Percentiles rank a stretch among this genome's conserved stretches.
These are phyloP conservation scores for Napeogenes inachia DNA, from an alignment of 2,888 invertebrate species.

Conservation along the genomic window DNA sequence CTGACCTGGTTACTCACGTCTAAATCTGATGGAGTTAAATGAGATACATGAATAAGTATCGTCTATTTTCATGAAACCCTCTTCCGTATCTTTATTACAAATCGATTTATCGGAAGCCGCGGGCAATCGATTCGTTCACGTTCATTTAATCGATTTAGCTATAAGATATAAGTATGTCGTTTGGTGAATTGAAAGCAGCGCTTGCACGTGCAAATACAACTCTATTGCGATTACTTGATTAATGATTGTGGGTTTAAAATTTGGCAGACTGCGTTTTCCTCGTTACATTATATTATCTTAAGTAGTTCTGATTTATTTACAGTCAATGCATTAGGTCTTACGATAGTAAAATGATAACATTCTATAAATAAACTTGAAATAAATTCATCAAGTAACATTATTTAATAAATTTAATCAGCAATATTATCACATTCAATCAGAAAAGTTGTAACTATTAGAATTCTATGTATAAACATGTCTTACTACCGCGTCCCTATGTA, in stretches of 20 bases:
- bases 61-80: conserved; percentile 22
- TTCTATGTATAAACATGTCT: too few species aligned
- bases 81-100: conserved; percentile 43
- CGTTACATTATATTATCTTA: too few species aligned
- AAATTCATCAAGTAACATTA: too few species aligned
- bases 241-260: conserved; percentile 1
- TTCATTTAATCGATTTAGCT: conserved; percentile 35
- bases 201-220: conserved; percentile 9
- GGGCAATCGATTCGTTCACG: conserved; percentile 43
- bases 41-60: conserved; percentile 24
- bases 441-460: too few species aligned
- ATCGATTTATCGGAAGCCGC: conserved; percentile 51
- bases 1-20: conserved; percentile 16
- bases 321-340: too few species aligned
- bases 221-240: conserved; percentile 4
- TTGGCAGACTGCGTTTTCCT: neutral
- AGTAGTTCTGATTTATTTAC: too few species aligned
- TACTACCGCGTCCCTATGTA: too few species aligned
- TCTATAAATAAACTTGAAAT: too few species aligned
- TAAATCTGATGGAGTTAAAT: conserved; percentile 23
- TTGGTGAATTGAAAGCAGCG: conserved; percentile 18
- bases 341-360: too few species aligned
- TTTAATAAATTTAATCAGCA: too few species aligned
- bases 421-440: too few species aligned
- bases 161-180: conserved; percentile 30